Percentiles rank a stretch among this genome's conserved stretches.
Conservation (phyloP, 1,140 invertebrate species). For the Eubasilissa regina region DNA sequence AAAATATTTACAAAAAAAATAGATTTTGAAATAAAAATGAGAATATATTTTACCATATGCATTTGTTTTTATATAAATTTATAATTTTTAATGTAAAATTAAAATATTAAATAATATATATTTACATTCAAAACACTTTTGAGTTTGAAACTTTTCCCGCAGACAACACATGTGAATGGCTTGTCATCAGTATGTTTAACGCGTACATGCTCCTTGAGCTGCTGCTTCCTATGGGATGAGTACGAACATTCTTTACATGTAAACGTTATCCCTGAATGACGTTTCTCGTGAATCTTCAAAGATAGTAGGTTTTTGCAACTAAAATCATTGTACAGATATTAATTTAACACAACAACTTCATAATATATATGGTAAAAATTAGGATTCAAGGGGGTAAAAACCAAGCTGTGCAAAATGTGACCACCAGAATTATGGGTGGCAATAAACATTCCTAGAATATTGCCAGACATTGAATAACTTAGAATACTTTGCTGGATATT, state of each 20-base stretch:
- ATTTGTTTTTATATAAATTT: neutral
- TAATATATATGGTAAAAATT: neutral
- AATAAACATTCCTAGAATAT: too few relatives aligned
- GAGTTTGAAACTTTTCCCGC: constrained; percentile 55
- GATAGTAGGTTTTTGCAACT: constrained; percentile 53
- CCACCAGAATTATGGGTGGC: neutral
- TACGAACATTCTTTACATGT: constrained; percentile 47
- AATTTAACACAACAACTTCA: neutral
- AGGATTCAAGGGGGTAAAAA: neutral
- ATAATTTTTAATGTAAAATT: neutral
- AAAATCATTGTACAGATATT: constrained; percentile 18
- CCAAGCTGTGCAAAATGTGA: neutral
- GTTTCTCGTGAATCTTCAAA: constrained; percentile 50
- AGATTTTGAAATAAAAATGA: too few relatives aligned
- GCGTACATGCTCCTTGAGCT: constrained; percentile 48
- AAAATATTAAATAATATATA: neutral
- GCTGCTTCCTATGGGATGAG: constrained; percentile 40
- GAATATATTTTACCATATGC: neutral
- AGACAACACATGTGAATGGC: constrained; percentile 53
- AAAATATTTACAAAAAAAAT: too few relatives aligned
- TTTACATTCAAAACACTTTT: constrained; percentile 51
- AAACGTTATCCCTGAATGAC: constrained; percentile 46
- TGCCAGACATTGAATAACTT: too few relatives aligned
- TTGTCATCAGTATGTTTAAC: constrained; percentile 55
- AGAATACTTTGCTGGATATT: too few relatives aligned